These are phyloP conservation scores for Sander vitreus DNA, from an alignment of 2,113 vertebrate species.

Conservation along the genomic window DNA sequence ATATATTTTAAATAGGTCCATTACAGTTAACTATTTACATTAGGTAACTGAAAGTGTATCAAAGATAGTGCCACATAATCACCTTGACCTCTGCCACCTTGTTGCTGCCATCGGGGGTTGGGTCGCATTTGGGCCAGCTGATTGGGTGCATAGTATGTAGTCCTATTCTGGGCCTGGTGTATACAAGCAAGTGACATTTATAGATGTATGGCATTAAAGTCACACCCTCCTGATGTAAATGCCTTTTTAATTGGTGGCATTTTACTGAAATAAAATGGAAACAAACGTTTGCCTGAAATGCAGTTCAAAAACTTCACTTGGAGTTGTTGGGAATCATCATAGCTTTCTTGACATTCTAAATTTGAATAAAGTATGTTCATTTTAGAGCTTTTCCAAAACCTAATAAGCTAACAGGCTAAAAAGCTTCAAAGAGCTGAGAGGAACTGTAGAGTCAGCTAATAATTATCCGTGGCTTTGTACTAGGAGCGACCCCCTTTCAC, in stretches of 20 bases:
- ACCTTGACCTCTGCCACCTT: conserved; percentile 97
- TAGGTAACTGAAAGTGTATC: neutral
- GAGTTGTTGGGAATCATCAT: neutral
- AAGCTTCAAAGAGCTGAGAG: neutral
- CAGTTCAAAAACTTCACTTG: neutral
- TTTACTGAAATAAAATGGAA: neutral
- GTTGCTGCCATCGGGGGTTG: conserved; percentile 96
- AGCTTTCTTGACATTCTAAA: neutral
- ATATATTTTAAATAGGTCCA: neutral
- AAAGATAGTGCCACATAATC: conserved; percentile 41
- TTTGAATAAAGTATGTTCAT: neutral
- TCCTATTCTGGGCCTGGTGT: conserved; percentile 94
- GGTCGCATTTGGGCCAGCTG: conserved; percentile 97
- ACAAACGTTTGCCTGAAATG: neutral
- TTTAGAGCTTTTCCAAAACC: neutral
- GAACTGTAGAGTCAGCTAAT: neutral
- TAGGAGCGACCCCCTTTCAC: neutral
- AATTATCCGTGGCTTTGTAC: neutral
- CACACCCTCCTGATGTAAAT: neutral
- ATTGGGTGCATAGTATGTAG: conserved; percentile 97
- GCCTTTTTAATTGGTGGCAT: neutral
- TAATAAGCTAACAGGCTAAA: neutral
- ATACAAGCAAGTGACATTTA: conserved; percentile 2
- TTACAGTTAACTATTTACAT: neutral
- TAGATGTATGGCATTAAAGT: neutral